Evolutionary conservation across 2,113 vertebrate genomes (phyloP).

Genomic region (Leptosomus discolor): DNA sequence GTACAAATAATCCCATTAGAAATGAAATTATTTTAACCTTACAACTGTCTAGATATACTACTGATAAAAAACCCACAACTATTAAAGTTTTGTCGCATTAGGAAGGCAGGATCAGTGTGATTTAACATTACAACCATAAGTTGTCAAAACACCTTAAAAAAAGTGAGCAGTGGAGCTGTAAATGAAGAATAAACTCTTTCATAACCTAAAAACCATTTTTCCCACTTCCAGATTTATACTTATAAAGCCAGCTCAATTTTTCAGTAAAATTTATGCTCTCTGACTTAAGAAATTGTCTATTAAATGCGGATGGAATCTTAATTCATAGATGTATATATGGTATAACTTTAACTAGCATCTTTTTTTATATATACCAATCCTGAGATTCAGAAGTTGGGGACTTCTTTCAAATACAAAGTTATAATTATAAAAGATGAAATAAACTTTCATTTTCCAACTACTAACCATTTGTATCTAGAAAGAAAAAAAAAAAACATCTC

Average conservation of each 20-base stretch:
- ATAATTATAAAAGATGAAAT: neutral
- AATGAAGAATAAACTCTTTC: neutral
- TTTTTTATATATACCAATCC: neutral
- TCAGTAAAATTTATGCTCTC: neutral
- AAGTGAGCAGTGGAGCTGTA: neutral
- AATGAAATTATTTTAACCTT: neutral
- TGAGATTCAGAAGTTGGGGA: neutral
- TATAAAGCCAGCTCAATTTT: neutral
- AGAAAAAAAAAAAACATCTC: neutral
- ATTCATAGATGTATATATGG: neutral
- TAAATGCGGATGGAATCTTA: neutral
- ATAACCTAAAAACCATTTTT: neutral
- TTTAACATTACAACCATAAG: neutral
- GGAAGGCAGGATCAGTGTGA: neutral
- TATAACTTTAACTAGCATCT: neutral
- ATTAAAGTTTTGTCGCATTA: neutral
- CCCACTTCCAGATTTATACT: neutral
- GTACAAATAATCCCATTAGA: neutral
- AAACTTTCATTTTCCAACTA: neutral
- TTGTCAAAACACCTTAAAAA: neutral
- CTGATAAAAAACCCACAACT: neutral
- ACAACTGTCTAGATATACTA: neutral
- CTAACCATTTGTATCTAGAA: neutral
- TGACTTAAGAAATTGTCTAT: neutral
- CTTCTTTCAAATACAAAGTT: neutral